Conservation (phyloP, 1,140 invertebrate species). For the Listronotus bonariensis region DNA sequence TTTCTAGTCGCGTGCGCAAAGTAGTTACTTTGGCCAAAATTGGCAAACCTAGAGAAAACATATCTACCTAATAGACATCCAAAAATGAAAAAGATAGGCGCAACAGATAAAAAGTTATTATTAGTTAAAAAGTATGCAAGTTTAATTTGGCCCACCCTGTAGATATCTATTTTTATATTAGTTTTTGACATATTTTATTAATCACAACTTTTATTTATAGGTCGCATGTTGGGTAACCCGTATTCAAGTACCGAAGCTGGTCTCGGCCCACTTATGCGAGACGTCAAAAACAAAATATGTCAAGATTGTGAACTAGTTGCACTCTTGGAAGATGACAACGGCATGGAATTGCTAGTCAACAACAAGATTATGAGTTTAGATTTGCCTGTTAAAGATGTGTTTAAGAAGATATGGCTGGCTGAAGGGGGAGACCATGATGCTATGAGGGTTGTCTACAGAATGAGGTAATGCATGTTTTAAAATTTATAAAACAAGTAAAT, state of each 20-base stretch:
- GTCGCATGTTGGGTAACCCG: constrained; percentile 96
- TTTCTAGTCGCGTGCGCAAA: too few relatives aligned
- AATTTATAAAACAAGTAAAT: too few relatives aligned
- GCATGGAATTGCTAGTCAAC: constrained; percentile 98
- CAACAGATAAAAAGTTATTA: too few relatives aligned
- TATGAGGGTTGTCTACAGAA: constrained; percentile 98
- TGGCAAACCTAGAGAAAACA: too few relatives aligned
- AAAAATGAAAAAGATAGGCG: too few relatives aligned
- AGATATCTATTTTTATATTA: not conserved
- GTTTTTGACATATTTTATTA: not conserved
- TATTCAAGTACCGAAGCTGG: constrained; percentile 93
- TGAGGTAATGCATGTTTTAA: constrained; percentile 63
- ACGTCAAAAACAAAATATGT: constrained; percentile 98
- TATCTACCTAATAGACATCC: too few relatives aligned
- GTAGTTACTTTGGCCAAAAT: too few relatives aligned
- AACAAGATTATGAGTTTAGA: constrained; percentile 98
- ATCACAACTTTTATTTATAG: not conserved
- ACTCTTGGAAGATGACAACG: constrained; percentile 95
- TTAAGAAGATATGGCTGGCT: constrained; percentile 83
- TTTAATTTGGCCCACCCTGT: too few relatives aligned
- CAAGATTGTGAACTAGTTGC: constrained; percentile 97
- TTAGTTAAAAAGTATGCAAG: too few relatives aligned
- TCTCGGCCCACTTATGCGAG: constrained; percentile 94
- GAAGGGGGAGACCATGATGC: constrained; percentile 86
- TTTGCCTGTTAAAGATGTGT: constrained; percentile 92